Percentiles rank a stretch among this genome's conserved stretches.
Conservation (phyloP, 1,140 invertebrate genomes). For the Tetraneura akinire region DNA sequence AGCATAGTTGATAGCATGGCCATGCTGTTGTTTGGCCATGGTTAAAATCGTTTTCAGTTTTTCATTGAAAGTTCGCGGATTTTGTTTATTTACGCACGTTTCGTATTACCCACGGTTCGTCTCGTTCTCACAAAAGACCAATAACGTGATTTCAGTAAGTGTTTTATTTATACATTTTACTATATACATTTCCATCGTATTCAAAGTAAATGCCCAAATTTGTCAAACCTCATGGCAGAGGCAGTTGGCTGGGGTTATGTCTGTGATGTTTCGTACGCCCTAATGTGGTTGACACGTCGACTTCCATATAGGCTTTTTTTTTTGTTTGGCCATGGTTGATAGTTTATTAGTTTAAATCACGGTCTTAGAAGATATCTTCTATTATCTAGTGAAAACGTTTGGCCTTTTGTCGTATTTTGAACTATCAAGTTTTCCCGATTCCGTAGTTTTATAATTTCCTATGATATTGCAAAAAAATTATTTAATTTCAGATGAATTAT, state of each 20-base stretch:
- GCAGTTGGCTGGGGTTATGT: constrained; percentile 30
- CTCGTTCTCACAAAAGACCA: constrained; percentile 17
- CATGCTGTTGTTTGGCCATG: neutral
- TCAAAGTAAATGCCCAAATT: neutral
- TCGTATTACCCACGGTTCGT: neutral
- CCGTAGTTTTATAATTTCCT: too few species aligned
- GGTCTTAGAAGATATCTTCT: too few species aligned
- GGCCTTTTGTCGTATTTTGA: too few species aligned
- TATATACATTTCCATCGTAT: neutral
- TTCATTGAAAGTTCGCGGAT: constrained; percentile 5
- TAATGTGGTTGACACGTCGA: constrained; percentile 34
- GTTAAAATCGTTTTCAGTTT: constrained; percentile 45
- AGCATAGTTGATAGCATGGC: too few species aligned
- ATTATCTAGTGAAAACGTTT: too few species aligned
- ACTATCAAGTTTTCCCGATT: too few species aligned
- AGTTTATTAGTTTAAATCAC: too few species aligned
- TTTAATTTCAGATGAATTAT: too few species aligned
- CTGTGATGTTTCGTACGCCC: neutral
- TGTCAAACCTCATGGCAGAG: constrained; percentile 48
- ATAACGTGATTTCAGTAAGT: constrained; percentile 49
- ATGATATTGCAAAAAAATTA: too few species aligned
- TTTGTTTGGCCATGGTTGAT: too few species aligned
- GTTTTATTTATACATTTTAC: neutral
- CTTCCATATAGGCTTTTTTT: neutral
- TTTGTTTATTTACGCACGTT: neutral